These are phyloP conservation scores for Calephelis perditalis DNA, from an alignment of 2,888 invertebrate genomes.

Conservation along the genomic window DNA sequence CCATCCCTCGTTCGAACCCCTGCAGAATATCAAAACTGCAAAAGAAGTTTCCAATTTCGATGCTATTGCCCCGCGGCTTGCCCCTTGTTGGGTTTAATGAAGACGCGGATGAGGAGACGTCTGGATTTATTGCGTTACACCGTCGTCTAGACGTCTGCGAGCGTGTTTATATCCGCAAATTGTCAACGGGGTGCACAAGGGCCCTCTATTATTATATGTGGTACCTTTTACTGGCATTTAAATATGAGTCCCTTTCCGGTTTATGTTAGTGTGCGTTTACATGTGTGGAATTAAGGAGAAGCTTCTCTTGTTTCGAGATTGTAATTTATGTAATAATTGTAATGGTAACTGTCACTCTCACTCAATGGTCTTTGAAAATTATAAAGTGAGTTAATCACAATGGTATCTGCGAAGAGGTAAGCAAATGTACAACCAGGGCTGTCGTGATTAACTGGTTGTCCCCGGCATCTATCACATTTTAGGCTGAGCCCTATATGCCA, in stretches of 20 bases:
- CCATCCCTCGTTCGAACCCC: slow-evolving; percentile 14
- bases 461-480: too few relatives aligned
- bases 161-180: slow-evolving; percentile 49
- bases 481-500: too few relatives aligned
- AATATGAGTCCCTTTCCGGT: slow-evolving; percentile 15
- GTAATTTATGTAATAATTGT: too few relatives aligned
- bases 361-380: too few relatives aligned
- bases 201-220: slow-evolving; percentile 25
- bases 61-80: slow-evolving; percentile 28
- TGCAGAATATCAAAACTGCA: slow-evolving; percentile 15
- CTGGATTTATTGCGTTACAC: slow-evolving; percentile 38
- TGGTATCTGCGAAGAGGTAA: too few relatives aligned
- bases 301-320: too few relatives aligned
- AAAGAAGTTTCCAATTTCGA: slow-evolving; percentile 33
- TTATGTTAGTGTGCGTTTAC: slow-evolving; percentile 5
- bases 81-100: slow-evolving; percentile 21
- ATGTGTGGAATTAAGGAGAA: too few relatives aligned
- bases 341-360: too few relatives aligned
- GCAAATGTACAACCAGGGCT: too few relatives aligned
- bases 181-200: slow-evolving; percentile 38
- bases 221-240: slow-evolving; percentile 17
- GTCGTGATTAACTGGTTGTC: too few relatives aligned
- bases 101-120: slow-evolving; percentile 26
- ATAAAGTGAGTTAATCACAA: too few relatives aligned
- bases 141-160: slow-evolving; percentile 47